Evolutionary conservation across 2,797 vertebrate genomes (phyloP).

Genomic region (Odontamblyopus lacepedii): DNA sequence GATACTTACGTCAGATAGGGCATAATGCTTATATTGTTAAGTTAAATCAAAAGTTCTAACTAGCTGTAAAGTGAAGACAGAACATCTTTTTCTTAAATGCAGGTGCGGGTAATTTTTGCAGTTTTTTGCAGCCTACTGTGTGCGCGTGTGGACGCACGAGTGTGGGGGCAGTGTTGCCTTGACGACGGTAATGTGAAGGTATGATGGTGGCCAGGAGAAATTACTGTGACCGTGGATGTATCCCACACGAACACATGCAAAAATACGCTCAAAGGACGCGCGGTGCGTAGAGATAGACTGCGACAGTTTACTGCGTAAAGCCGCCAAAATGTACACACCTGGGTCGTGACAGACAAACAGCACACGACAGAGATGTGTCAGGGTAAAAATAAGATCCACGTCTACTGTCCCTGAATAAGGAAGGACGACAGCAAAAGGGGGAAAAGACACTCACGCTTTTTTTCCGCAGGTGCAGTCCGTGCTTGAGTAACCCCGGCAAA

Average conservation of each 20-base stretch:
- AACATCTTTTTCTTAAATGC: too few species aligned
- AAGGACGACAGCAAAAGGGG: slow-evolving; percentile 37
- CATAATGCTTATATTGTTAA: too few species aligned
- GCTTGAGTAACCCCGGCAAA: slow-evolving; percentile 81
- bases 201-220: slow-evolving; percentile 58
- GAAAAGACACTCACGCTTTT: slow-evolving; percentile 78
- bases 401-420: slow-evolving; percentile 2
- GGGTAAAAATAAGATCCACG: neutral
- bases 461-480: slow-evolving; percentile 84
- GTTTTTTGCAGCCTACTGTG: slow-evolving; percentile 10
- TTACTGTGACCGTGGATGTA: slow-evolving; percentile 52
- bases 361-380: slow-evolving; percentile 8
- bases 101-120: slow-evolving; percentile 5
- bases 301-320: slow-evolving; percentile 51
- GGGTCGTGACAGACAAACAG: slow-evolving; percentile 71
- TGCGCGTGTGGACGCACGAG: slow-evolving; percentile 19
- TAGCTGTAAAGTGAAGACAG: neutral
- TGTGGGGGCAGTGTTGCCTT: slow-evolving; percentile 55
- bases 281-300: slow-evolving; percentile 39
- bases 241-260: neutral
- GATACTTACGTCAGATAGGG: neutral
- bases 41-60: neutral
- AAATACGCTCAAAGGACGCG: slow-evolving; percentile 2
- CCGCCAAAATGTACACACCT: slow-evolving; percentile 64
- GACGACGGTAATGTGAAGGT: slow-evolving; percentile 68